Percentiles rank a stretch among this genome's conserved stretches.
phyloP scores from a whole-genome alignment of 2,113 vertebrate species.

The Octodon degus region DNA sequence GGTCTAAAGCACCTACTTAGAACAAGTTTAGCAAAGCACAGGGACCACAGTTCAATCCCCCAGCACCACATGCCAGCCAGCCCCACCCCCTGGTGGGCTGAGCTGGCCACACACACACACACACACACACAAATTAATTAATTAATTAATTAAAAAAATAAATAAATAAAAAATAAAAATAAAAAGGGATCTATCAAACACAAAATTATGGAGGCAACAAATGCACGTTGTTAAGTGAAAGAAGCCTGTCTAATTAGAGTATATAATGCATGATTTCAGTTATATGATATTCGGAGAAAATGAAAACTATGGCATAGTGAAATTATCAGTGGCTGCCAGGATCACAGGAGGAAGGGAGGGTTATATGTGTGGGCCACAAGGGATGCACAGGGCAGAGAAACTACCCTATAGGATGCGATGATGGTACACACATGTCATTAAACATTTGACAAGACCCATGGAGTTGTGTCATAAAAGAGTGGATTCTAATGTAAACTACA shows the following conservation, averaged over 20 bases:
- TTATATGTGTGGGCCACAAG: fast-evolving
- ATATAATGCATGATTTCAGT: not conserved
- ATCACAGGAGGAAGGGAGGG: not conserved
- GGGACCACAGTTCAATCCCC: too few relatives aligned
- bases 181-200: not conserved
- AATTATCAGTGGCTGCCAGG: not conserved
- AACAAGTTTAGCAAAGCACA: too few relatives aligned
- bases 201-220: not conserved
- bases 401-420: not conserved
- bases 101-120: too few relatives aligned
- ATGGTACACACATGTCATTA: too few relatives aligned
- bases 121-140: too few relatives aligned
- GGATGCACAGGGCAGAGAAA: not conserved
- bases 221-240: not conserved
- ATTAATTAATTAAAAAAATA: too few relatives aligned
- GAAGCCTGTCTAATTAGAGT: not conserved
- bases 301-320: not conserved
- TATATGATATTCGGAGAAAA: not conserved
- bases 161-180: too few relatives aligned
- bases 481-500: not conserved
- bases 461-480: not conserved
- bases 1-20: too few relatives aligned
- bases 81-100: too few relatives aligned
- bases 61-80: too few relatives aligned
- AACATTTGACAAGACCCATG: not conserved